phyloP scores from a whole-genome alignment of 2,113 vertebrate genomes.

The Leptobrachium leishanense region DNA sequence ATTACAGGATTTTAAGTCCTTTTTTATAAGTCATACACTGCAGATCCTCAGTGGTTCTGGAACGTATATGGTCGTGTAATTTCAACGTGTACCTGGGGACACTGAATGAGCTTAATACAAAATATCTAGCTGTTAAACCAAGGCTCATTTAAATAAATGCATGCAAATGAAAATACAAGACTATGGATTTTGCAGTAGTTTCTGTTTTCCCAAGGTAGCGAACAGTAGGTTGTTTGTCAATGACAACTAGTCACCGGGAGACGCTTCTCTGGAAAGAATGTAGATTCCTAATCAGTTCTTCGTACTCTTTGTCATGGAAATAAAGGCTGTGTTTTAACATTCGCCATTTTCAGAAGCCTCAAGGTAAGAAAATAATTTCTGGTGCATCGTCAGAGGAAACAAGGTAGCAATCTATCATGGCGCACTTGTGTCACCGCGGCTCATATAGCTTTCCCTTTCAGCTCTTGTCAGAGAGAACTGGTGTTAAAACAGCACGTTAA shows the following conservation, averaged over 20 bases:
- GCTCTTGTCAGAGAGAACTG: background rate
- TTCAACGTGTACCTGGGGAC: too few relatives aligned
- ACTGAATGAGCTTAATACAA: too few relatives aligned
- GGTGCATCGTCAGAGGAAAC: background rate
- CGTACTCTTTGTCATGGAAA: conserved; percentile 20
- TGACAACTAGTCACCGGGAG: background rate
- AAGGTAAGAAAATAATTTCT: conserved; percentile 1
- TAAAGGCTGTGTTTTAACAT: background rate
- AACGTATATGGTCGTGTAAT: too few relatives aligned
- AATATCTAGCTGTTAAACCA: too few relatives aligned
- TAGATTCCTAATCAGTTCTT: background rate
- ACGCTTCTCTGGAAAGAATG: background rate
- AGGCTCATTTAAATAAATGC: too few relatives aligned
- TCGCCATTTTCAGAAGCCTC: conserved; percentile 5
- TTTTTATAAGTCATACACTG: too few relatives aligned
- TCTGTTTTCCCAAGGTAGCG: too few relatives aligned
- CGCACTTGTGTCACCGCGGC: background rate
- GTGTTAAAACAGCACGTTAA: background rate
- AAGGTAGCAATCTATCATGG: conserved; percentile 5
- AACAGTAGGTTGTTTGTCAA: too few relatives aligned
- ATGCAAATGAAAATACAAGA: too few relatives aligned
- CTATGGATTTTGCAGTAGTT: too few relatives aligned
- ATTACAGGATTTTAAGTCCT: too few relatives aligned
- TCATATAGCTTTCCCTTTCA: background rate
- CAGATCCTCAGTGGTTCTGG: too few relatives aligned